phyloP scores from a whole-genome alignment of 2,113 vertebrate species.

The Cairina moschata region DNA sequence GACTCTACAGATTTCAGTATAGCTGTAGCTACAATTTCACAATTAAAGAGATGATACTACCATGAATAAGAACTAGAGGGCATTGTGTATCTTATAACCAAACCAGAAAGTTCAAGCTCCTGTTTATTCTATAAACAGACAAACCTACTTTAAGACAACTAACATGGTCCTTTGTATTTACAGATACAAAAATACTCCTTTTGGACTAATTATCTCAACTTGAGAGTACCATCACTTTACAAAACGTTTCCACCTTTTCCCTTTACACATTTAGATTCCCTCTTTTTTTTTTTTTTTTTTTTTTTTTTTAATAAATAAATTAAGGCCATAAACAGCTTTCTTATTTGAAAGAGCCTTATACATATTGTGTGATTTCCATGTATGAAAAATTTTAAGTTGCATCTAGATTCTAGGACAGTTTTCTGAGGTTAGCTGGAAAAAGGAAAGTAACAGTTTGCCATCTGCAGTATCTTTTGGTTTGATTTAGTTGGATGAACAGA shows the following conservation, averaged over 20 bases:
- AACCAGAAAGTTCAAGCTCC: background rate
- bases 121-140: constrained; percentile 20
- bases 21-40: constrained; percentile 2
- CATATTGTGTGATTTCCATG: background rate
- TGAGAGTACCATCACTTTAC: background rate
- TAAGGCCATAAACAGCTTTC: background rate
- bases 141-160: constrained; percentile 50
- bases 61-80: constrained; percentile 72
- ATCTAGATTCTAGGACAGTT: background rate
- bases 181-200: constrained; percentile 47
- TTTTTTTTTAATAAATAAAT: background rate
- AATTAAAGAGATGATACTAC: constrained; percentile 47
- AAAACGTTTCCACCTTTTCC: background rate
- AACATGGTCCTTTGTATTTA: constrained; percentile 21
- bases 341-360: background rate
- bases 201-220: constrained; percentile 26
- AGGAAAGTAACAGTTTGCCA: background rate
- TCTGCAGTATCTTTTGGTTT: background rate
- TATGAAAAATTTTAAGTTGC: background rate
- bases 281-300: background rate
- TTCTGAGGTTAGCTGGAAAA: background rate
- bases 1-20: constrained; percentile 17
- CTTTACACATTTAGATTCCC: background rate
- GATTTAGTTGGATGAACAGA: background rate
- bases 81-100: constrained; percentile 63